These are phyloP conservation scores for Galbula dea DNA, from an alignment of 2,113 vertebrate species.

Conservation along the genomic window DNA sequence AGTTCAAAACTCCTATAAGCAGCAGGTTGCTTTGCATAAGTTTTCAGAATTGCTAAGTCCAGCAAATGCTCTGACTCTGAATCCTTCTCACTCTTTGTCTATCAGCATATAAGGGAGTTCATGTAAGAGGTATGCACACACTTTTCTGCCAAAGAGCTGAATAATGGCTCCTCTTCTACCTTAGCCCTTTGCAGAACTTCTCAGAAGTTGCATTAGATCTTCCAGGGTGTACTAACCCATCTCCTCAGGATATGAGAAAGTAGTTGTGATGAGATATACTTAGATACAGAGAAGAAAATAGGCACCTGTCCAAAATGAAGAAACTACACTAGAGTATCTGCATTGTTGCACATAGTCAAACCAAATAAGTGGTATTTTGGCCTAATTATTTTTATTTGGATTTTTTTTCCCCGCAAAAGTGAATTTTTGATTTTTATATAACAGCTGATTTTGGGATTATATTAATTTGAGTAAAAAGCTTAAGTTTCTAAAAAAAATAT, in stretches of 20 bases:
- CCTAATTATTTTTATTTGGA: not conserved
- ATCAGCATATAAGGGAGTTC: fast-evolving
- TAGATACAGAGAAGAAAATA: not conserved
- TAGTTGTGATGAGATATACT: not conserved
- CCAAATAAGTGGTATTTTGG: not conserved
- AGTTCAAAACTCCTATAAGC: not conserved
- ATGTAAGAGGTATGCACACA: not conserved
- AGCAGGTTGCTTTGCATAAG: not conserved
- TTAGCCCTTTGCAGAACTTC: not conserved
- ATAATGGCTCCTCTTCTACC: not conserved
- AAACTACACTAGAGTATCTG: not conserved
- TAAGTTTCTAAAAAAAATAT: not conserved
- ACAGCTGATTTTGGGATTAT: not conserved
- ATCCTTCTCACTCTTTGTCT: not conserved
- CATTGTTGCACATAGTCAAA: not conserved
- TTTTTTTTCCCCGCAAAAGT: not conserved
- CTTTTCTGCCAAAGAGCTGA: not conserved
- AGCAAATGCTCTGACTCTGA: not conserved
- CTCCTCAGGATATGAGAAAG: not conserved
- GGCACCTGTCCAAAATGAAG: not conserved
- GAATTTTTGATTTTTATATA: not conserved
- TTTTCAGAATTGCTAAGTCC: not conserved
- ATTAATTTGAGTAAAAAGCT: not conserved
- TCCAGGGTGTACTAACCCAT: not conserved
- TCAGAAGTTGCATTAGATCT: not conserved